Percentiles rank a stretch among this genome's conserved stretches.
Conservation (phyloP, 2,113 vertebrate species). For the Cebus imitator region DNA sequence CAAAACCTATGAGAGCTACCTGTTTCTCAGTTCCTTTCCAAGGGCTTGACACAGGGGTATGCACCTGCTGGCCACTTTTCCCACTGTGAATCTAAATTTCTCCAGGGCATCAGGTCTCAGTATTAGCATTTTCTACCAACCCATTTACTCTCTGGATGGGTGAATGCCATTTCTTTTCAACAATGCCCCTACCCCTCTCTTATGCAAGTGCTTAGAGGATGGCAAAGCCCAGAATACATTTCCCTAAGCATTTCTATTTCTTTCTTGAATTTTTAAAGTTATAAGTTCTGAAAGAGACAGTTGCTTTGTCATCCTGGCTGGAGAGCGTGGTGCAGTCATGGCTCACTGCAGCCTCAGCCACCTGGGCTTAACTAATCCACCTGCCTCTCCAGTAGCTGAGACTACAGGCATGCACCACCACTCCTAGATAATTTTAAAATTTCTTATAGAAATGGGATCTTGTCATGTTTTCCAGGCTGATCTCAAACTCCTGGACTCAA, state of each 20-base stretch:
- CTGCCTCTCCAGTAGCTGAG: too few relatives aligned
- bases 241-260: background rate
- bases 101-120: background rate
- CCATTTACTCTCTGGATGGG: constrained; percentile 6
- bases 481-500: too few relatives aligned
- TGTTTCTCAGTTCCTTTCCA: background rate
- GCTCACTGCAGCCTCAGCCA: too few relatives aligned
- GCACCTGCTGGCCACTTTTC: background rate
- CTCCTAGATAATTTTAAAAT: too few relatives aligned
- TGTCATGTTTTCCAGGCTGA: too few relatives aligned
- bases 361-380: too few relatives aligned
- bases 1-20: background rate
- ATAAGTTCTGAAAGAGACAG: background rate
- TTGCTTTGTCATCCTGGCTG: too few relatives aligned
- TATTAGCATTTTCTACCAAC: constrained; percentile 54
- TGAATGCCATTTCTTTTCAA: background rate
- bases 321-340: too few relatives aligned
- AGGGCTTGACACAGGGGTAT: background rate
- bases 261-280: constrained; percentile 8
- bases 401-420: too few relatives aligned
- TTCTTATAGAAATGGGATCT: too few relatives aligned
- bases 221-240: background rate
- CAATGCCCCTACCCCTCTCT: background rate
- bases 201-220: background rate
- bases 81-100: constrained; percentile 36